Evolutionary conservation across 1,140 invertebrate genomes (phyloP).

Genomic region (Neodiprion fabricii): DNA sequence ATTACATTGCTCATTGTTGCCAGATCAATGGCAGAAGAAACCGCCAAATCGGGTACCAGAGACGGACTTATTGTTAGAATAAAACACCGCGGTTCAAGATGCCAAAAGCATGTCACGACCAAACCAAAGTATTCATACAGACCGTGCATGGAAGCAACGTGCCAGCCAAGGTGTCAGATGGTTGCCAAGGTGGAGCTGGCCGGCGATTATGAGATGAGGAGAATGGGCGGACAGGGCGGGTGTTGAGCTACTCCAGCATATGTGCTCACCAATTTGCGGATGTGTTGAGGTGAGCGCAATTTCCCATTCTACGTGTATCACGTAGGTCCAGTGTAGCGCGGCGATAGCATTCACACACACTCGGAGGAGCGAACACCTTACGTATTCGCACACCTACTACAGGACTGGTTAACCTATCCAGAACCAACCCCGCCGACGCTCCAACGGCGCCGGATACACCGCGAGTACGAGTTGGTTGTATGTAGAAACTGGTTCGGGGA

Average conservation of each 20-base stretch:
- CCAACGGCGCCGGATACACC: neutral
- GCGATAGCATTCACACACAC: slow-evolving; percentile 23
- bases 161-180: no score
- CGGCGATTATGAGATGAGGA: no score
- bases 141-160: neutral
- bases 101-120: no score
- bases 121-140: neutral
- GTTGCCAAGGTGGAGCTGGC: no score
- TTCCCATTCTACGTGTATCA: slow-evolving; percentile 31
- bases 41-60: no score
- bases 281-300: slow-evolving; percentile 39
- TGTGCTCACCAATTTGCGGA: slow-evolving; percentile 6
- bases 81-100: no score
- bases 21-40: no score
- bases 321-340: slow-evolving; percentile 22
- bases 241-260: no score
- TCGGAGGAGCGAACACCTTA: neutral
- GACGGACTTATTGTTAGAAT: no score
- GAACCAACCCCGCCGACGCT: neutral
- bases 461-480: neutral
- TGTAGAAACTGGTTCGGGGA: neutral
- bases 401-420: neutral
- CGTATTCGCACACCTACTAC: slow-evolving; percentile 2
- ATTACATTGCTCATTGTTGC: no score
- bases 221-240: no score